Evolutionary conservation across 2,797 vertebrate species (phyloP).

Genomic region (Spinus olivaceus): DNA sequence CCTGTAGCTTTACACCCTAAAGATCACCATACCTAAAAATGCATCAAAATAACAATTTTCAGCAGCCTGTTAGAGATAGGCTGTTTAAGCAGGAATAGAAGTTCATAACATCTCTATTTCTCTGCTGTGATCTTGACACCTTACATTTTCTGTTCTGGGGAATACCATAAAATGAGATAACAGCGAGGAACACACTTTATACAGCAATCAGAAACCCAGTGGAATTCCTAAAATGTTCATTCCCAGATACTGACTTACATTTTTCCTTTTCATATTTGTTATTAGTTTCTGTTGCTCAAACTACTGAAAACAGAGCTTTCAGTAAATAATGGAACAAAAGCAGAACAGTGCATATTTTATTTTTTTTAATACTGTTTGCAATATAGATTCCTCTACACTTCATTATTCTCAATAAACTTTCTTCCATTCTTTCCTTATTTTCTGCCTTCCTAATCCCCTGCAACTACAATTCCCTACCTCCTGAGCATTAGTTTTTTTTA

Average conservation of each 20-base stretch:
- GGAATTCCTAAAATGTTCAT: not conserved
- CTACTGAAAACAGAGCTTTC: not conserved
- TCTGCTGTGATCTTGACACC: conserved; percentile 17
- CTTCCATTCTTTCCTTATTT: not conserved
- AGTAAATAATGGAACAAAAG: not conserved
- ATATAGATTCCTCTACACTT: not conserved
- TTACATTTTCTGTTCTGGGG: not conserved
- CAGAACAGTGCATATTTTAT: not conserved
- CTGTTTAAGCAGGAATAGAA: conserved; percentile 39
- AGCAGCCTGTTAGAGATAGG: conserved; percentile 7
- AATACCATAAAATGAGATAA: conserved; percentile 8
- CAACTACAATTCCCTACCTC: not conserved
- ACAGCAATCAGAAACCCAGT: not conserved
- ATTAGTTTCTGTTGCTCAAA: not conserved
- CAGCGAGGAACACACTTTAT: not conserved
- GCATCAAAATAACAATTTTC: conserved; percentile 59
- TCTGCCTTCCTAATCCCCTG: not conserved
- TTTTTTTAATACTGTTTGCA: not conserved
- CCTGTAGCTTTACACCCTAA: not conserved
- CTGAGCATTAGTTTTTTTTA: not conserved
- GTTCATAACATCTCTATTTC: conserved; percentile 24
- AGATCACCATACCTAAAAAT: conserved; percentile 5
- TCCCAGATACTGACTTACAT: not conserved
- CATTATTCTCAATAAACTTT: not conserved
- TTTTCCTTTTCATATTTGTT: not conserved